Evolutionary conservation across 2,888 invertebrate species (phyloP), one percentile per base, ranked within the genome.

Genomic region (Dendrolimus pini): DNA sequence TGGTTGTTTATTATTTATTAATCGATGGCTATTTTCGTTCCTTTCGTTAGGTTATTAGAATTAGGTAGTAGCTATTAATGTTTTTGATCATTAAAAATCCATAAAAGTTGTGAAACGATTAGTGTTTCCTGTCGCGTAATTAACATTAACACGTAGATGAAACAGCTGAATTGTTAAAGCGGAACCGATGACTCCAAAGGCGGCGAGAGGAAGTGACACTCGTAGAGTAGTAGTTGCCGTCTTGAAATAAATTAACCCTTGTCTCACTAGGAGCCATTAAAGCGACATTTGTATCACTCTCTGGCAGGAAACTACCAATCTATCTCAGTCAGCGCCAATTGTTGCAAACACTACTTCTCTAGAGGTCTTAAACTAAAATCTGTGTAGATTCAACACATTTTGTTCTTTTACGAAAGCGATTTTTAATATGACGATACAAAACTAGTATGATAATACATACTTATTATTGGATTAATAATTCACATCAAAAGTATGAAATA

Each of bases 301-400:
- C 75, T 67, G 77, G 67, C 80, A 83, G 84, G 85, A 86, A 81
- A 80, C 82, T 75, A 76, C 71, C 82, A 81, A 84, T 85, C 79
- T 74, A 76, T 80, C 77, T 75, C 71, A 75, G 77, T 77, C 78
- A 75, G 75, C 71, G 73, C 70, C 81, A 83, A 84, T 84, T 85
- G 80, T 65, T 75, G 72, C 70, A 67, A 77, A 74, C 72, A 68
- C 47, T 12, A 47, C 47, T 47, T 47, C 47, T 10, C 47, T 10
- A 9, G 47, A 47, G 47, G 7, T 47, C 47, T 47, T 47, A 9
- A 47, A 47, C 47, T 47, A 47, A 47, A 10, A 47, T 9, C 47
- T 47, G 47, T 47, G 47, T 47, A 47, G 12, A 10, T 47, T 12
- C 47, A 47, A 47, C 3, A 12, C 12, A 12, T 6, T 47, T 47